Percentiles rank a stretch among this genome's conserved stretches.
Evolutionary conservation across 2,113 vertebrate genomes (phyloP).

Genomic region (Ptilonorhynchus violaceus): DNA sequence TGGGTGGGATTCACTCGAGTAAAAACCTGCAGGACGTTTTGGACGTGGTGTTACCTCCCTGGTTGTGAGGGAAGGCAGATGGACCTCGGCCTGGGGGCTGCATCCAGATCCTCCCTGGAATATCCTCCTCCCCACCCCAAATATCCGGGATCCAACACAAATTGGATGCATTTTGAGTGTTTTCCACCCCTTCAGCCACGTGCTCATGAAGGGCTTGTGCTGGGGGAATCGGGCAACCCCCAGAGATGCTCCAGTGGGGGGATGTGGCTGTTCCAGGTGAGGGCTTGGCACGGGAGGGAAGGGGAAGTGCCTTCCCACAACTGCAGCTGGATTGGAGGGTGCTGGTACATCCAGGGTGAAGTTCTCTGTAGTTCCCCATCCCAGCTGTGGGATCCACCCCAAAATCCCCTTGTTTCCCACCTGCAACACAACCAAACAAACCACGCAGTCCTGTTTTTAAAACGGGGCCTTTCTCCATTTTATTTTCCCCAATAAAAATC

Average conservation of each 20-base stretch:
- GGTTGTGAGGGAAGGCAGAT: neutral
- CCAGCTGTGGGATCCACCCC: accelerated
- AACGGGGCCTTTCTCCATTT: slow-evolving; percentile 51
- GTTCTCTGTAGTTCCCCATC: neutral
- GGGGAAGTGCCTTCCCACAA: neutral
- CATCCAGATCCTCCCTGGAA: neutral
- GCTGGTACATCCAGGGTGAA: neutral
- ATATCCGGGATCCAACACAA: accelerated
- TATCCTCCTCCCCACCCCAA: accelerated
- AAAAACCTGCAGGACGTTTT: neutral
- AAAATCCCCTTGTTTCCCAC: neutral
- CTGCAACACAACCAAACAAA: neutral
- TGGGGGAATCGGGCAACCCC: neutral
- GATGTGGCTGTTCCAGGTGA: accelerated
- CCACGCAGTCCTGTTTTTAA: neutral
- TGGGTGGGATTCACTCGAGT: neutral
- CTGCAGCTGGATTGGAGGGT: neutral
- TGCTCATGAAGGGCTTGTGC: accelerated
- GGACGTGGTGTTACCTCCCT: accelerated
- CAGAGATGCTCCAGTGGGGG: neutral
- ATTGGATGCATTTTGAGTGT: accelerated
- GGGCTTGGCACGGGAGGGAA: accelerated
- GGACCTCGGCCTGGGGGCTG: neutral
- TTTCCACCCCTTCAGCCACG: accelerated
- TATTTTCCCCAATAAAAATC: slow-evolving; percentile 63